phyloP scores from a whole-genome alignment of 2,888 invertebrate genomes.

The Prosopocoilus inquinatus region DNA sequence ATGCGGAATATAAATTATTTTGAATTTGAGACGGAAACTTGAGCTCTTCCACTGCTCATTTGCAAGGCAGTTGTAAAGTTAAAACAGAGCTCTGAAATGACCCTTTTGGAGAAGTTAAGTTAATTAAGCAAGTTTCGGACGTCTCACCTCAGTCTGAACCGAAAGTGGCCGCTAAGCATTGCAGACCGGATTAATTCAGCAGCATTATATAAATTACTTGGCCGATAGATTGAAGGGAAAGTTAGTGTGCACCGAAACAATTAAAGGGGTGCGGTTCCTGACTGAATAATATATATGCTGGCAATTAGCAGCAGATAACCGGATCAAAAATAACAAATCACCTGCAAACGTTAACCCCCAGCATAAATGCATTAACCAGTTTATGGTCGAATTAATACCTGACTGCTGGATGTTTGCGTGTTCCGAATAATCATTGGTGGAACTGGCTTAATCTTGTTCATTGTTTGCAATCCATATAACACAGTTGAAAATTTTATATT shows the following conservation, averaged over 20 bases:
- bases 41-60: slow-evolving; percentile 9
- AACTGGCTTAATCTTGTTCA: too few species aligned
- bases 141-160: slow-evolving; percentile 8
- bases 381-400: too few species aligned
- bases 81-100: slow-evolving; percentile 26
- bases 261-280: not conserved
- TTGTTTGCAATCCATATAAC: too few species aligned
- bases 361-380: too few species aligned
- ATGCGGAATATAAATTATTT: not conserved
- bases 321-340: too few species aligned
- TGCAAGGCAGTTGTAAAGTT: slow-evolving; percentile 13
- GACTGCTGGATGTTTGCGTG: too few species aligned
- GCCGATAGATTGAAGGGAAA: slow-evolving; percentile 2
- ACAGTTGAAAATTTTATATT: too few species aligned
- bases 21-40: not conserved
- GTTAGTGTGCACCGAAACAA: slow-evolving; percentile 8
- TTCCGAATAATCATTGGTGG: too few species aligned
- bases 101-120: slow-evolving; percentile 24
- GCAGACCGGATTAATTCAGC: slow-evolving; percentile 11
- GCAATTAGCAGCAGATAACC: too few species aligned
- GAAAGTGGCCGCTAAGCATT: slow-evolving; percentile 11
- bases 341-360: too few species aligned
- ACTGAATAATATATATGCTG: too few species aligned
- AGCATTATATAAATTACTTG: slow-evolving; percentile 15
- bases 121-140: slow-evolving; percentile 27